Conservation (phyloP, 2,113 vertebrate species). For the Platycercus adscitus region DNA sequence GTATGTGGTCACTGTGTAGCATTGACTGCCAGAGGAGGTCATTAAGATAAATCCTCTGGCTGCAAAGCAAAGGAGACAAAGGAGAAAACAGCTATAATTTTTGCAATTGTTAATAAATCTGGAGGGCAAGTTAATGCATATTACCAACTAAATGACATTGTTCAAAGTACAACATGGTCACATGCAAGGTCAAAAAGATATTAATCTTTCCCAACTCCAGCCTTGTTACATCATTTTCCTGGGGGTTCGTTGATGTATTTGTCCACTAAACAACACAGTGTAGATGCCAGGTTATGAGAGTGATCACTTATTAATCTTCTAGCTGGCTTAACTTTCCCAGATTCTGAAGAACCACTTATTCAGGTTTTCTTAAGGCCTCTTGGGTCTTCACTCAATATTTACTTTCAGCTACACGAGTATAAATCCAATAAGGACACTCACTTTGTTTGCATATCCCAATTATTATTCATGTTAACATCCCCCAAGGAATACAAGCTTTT, state of each 20-base stretch:
- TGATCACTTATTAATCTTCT: not conserved
- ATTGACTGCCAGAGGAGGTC: not conserved
- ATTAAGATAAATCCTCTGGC: not conserved
- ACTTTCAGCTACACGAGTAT: not conserved
- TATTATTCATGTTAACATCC: not conserved
- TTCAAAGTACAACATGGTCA: not conserved
- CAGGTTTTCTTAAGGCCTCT: not conserved
- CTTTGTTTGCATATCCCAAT: not conserved
- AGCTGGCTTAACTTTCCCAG: not conserved
- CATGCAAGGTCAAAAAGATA: not conserved
- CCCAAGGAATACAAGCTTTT: not conserved
- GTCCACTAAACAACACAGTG: not conserved
- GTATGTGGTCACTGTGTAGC: not conserved
- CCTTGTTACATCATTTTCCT: not conserved
- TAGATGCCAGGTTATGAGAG: not conserved
- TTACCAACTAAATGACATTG: not conserved
- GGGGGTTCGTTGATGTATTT: not conserved
- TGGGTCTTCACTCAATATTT: not conserved
- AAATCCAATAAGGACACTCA: not conserved
- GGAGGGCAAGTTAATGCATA: not conserved
- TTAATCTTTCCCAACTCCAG: not conserved
- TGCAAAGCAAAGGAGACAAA: not conserved
- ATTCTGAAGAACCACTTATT: not conserved
- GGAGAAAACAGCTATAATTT: slow-evolving; percentile 17
- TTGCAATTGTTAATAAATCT: not conserved